Evolutionary conservation across 1,140 invertebrate species (phyloP).

Genomic region (Lepidotrigona ventralis): DNA sequence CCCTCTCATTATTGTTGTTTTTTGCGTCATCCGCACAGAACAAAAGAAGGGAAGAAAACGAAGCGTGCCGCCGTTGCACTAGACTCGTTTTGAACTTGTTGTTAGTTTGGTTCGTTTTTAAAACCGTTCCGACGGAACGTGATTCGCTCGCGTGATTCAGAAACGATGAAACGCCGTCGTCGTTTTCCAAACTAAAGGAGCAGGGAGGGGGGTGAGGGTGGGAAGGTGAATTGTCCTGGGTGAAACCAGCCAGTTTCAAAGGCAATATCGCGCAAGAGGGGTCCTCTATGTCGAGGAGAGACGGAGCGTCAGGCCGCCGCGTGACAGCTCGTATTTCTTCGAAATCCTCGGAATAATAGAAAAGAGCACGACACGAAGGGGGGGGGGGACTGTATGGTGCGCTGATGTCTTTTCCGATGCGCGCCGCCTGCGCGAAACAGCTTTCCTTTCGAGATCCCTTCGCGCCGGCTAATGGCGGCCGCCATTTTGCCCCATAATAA

Average conservation of each 20-base stretch:
- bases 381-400: conserved; percentile 29
- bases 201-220: too few species aligned
- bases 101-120: too few species aligned
- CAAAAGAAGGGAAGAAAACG: too few species aligned
- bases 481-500: conserved; percentile 34
- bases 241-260: too few species aligned
- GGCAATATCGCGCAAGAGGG: neutral
- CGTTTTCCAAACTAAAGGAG: neutral
- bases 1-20: too few species aligned
- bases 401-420: conserved; percentile 65
- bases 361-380: neutral
- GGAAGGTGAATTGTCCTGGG: neutral
- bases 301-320: neutral
- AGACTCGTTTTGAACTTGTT: too few species aligned
- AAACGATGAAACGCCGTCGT: neutral
- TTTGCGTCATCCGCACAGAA: too few species aligned
- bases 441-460: conserved; percentile 37
- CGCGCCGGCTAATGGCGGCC: conserved; percentile 50
- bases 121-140: neutral
- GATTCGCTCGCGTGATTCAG: neutral
- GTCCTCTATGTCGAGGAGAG: neutral
- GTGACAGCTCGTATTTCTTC: conserved; percentile 33
- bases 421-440: conserved; percentile 56
- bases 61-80: too few species aligned
- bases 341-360: conserved; percentile 39